phyloP scores from a whole-genome alignment of 2,113 vertebrate genomes.

The Monarcha castaneiventris region DNA sequence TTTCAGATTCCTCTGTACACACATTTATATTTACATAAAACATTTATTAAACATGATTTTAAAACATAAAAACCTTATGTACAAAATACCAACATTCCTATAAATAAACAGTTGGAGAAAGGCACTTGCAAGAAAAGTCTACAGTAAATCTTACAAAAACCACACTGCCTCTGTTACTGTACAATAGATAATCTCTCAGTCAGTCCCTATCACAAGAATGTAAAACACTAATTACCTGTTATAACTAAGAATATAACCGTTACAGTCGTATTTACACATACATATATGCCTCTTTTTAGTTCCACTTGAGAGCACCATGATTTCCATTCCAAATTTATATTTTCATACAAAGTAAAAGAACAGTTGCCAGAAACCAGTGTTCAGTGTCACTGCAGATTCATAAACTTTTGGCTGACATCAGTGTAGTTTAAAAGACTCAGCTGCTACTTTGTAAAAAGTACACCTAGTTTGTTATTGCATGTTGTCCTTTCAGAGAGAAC shows the following conservation, averaged over 20 bases:
- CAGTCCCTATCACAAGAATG: slow-evolving; percentile 72
- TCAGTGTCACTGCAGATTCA: slow-evolving; percentile 29
- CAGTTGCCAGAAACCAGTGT: slow-evolving; percentile 64
- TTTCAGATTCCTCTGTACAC: slow-evolving; percentile 74
- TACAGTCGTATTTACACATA: slow-evolving; percentile 77
- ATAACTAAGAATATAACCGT: slow-evolving; percentile 69
- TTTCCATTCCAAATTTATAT: slow-evolving; percentile 62
- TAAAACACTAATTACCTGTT: slow-evolving; percentile 72
- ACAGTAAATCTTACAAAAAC: slow-evolving; percentile 80
- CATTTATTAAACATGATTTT: slow-evolving; percentile 79
- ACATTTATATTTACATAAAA: slow-evolving; percentile 77
- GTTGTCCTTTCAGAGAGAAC: slow-evolving; percentile 68
- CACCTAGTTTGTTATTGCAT: slow-evolving; percentile 74
- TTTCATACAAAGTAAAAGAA: slow-evolving; percentile 70
- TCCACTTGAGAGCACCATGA: slow-evolving; percentile 77
- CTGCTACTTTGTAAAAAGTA: slow-evolving; percentile 52
- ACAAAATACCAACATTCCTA: slow-evolving; percentile 83
- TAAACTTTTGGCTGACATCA: slow-evolving; percentile 54
- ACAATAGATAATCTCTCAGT: slow-evolving; percentile 73
- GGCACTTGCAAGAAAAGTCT: slow-evolving; percentile 87
- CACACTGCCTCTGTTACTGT: slow-evolving; percentile 74
- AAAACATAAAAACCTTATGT: slow-evolving; percentile 76
- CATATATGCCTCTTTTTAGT: slow-evolving; percentile 44
- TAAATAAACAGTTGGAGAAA: slow-evolving; percentile 85
- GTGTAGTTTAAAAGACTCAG: slow-evolving; percentile 34